These are phyloP conservation scores for Scotopteryx bipunctaria DNA, from an alignment of 2,888 invertebrate species.

Conservation along the genomic window DNA sequence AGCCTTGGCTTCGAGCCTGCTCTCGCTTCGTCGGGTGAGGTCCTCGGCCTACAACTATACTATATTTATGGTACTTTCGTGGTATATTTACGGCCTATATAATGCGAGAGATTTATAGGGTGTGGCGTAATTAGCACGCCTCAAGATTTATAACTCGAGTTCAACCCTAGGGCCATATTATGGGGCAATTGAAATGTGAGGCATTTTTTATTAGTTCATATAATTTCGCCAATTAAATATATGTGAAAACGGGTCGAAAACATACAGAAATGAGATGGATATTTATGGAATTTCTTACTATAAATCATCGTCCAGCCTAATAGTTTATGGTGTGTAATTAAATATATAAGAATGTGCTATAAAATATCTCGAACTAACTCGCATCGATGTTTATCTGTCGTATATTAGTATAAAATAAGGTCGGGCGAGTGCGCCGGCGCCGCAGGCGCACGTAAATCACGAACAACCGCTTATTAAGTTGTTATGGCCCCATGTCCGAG, in stretches of 20 bases:
- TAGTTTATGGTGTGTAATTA: conserved; percentile 16
- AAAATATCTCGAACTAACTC: conserved; percentile 34
- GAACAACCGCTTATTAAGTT: conserved; percentile 80
- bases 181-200: conserved; percentile 52
- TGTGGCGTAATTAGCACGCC: conserved; percentile 72
- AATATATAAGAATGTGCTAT: conserved; percentile 11
- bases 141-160: conserved; percentile 62
- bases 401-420: conserved; percentile 78
- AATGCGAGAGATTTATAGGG: conserved; percentile 72
- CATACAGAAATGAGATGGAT: neutral
- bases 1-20: conserved; percentile 3
- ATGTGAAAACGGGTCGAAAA: neutral
- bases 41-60: conserved; percentile 72
- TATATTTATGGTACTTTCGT: conserved; percentile 67
- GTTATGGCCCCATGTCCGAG: conserved; percentile 73
- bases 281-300: conserved; percentile 1
- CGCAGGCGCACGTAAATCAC: conserved; percentile 80
- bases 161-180: conserved; percentile 43
- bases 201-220: conserved; percentile 29
- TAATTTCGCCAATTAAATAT: conserved; percentile 17
- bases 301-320: conserved; percentile 2
- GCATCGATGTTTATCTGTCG: conserved; percentile 76
- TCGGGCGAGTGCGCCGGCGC: conserved; percentile 73
- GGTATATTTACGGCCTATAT: conserved; percentile 74
- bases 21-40: conserved; percentile 71